Evolutionary conservation across 1,140 invertebrate species (phyloP).

Genomic region (Drosophila nigrodunni): DNA sequence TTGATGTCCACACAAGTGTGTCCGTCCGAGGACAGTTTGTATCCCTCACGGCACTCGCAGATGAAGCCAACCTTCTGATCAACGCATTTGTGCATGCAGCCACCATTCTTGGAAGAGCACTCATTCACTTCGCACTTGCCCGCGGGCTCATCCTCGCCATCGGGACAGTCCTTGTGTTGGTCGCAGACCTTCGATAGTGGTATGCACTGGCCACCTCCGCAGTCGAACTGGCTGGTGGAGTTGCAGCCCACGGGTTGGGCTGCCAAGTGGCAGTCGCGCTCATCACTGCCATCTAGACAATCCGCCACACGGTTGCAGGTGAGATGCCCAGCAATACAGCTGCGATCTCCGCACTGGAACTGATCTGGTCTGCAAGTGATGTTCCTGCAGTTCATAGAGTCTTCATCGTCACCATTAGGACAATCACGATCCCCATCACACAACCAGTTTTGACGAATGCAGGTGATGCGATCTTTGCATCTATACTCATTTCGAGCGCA

Average conservation of each 20-base stretch:
- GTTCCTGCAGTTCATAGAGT: slow-evolving; percentile 87
- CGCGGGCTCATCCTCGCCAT: slow-evolving; percentile 92
- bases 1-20: slow-evolving; percentile 95
- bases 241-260: slow-evolving; percentile 86
- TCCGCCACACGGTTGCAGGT: slow-evolving; percentile 93
- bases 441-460: slow-evolving; percentile 92
- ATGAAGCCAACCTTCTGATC: slow-evolving; percentile 91
- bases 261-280: slow-evolving; percentile 88
- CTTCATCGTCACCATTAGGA: slow-evolving; percentile 92
- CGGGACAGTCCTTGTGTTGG: slow-evolving; percentile 92
- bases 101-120: slow-evolving; percentile 92
- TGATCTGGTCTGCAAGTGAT: slow-evolving; percentile 92
- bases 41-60: slow-evolving; percentile 92
- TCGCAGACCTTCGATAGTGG: slow-evolving; percentile 91
- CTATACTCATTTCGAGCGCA: slow-evolving; percentile 90
- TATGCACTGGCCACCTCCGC: slow-evolving; percentile 92
- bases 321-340: slow-evolving; percentile 92
- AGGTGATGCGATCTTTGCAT: slow-evolving; percentile 93
- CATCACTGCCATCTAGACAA: slow-evolving; percentile 93
- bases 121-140: slow-evolving; percentile 91
- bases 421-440: slow-evolving; percentile 95
- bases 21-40: slow-evolving; percentile 88
- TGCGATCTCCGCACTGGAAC: slow-evolving; percentile 92
- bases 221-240: slow-evolving; percentile 91
- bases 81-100: slow-evolving; percentile 93